Conservation (phyloP, 92 coral and sea anemone species). For the Phymanthus crucifer region DNA sequence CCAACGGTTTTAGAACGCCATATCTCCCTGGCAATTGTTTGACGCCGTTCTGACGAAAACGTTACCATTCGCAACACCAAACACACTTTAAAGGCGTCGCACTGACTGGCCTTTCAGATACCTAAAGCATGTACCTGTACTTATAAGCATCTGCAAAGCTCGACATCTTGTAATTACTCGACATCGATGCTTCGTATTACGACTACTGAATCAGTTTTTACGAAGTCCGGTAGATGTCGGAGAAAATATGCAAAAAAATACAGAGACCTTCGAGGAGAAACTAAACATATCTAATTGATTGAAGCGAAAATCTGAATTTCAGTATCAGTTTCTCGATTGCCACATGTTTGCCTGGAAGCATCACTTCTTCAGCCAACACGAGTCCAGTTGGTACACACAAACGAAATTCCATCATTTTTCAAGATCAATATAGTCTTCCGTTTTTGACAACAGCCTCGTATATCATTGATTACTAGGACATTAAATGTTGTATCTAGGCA, state of each 20-base stretch:
- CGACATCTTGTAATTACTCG: conserved; percentile 4
- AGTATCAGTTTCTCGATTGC: not conserved
- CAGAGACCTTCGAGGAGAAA: not conserved
- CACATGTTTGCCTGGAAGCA: not conserved
- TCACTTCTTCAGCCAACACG: not conserved
- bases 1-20: conserved; percentile 20
- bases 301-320: not conserved
- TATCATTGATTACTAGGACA: conserved; percentile 8
- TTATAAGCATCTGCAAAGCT: conserved; percentile 16
- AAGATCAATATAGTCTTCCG: conserved; percentile 4
- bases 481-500: not conserved
- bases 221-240: not conserved
- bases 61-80: conserved; percentile 27
- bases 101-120: conserved; percentile 21
- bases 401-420: not conserved
- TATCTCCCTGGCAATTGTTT: conserved; percentile 23
- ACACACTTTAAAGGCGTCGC: conserved; percentile 32
- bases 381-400: conserved; percentile 1
- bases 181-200: not conserved
- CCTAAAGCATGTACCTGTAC: conserved; percentile 7
- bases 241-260: too few species aligned
- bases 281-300: not conserved
- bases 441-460: conserved; percentile 3
- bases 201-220: conserved; percentile 1
- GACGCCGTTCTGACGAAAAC: conserved; percentile 29